These are phyloP conservation scores for Pseudomyrmex concolor DNA, from an alignment of 1,140 invertebrate genomes.

Conservation along the genomic window DNA sequence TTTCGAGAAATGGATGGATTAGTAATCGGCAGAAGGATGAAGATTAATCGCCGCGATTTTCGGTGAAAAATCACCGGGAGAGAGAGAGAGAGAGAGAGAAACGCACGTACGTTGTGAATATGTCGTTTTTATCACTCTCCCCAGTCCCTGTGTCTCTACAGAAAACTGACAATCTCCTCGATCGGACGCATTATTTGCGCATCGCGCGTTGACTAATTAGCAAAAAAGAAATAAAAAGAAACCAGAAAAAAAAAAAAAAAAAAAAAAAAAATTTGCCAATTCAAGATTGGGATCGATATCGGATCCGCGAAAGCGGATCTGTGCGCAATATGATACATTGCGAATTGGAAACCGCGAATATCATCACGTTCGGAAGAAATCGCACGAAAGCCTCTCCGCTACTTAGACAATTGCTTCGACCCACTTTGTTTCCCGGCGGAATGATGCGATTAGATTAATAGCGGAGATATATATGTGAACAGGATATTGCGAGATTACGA, in stretches of 20 bases:
- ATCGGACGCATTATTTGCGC: neutral
- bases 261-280: neutral
- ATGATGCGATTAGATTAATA: conserved; percentile 60
- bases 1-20: conserved; percentile 11
- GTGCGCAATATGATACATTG: neutral
- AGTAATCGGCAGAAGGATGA: conserved; percentile 42
- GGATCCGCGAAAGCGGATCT: neutral
- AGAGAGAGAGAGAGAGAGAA: too few relatives aligned
- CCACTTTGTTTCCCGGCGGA: conserved; percentile 43
- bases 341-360: neutral
- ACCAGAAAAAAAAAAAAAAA: neutral
- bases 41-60: conserved; percentile 43
- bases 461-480: conserved; percentile 51
- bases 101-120: neutral
- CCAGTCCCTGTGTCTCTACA: neutral
- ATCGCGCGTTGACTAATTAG: neutral
- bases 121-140: neutral
- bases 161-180: conserved; percentile 14
- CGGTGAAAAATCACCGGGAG: neutral
- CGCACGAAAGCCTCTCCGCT: conserved; percentile 22
- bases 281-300: neutral
- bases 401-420: conserved; percentile 52
- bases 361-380: conserved; percentile 35
- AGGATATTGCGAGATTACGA: conserved; percentile 55
- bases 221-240: neutral